A percentile compares a stretch with the other conserved stretches of the same genome.
Conservation (phyloP, 2,888 invertebrate genomes). For the Macropis europaea region DNA sequence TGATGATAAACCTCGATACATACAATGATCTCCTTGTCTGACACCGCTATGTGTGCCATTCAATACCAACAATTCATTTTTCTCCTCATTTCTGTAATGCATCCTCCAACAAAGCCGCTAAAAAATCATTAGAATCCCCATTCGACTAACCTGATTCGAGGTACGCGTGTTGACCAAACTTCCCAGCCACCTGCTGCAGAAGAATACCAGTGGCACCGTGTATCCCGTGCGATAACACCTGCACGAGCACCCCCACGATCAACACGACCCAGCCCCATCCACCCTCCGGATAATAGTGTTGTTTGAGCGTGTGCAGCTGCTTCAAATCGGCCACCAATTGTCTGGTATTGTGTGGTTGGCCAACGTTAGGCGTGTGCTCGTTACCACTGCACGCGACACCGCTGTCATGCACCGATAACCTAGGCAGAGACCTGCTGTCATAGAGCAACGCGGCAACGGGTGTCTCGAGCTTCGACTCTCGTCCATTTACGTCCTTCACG, state of each 20-base stretch:
- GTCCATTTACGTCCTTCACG: background rate
- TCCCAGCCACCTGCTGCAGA: conserved; percentile 82
- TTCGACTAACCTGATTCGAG: conserved; percentile 84
- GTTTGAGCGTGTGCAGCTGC: conserved; percentile 85
- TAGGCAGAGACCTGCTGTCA: conserved; percentile 86
- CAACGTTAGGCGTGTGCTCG: conserved; percentile 81
- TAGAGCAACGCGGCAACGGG: conserved; percentile 77
- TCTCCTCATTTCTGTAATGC: too few relatives aligned
- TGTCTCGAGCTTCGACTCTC: conserved; percentile 12
- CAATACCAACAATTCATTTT: too few relatives aligned
- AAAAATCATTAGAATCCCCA: background rate
- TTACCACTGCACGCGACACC: conserved; percentile 79
- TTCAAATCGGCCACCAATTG: conserved; percentile 82
- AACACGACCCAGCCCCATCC: conserved; percentile 94
- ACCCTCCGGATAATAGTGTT: conserved; percentile 93
- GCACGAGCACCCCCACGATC: conserved; percentile 86
- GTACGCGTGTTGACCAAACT: conserved; percentile 83
- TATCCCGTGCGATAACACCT: conserved; percentile 88
- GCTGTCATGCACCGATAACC: conserved; percentile 83
- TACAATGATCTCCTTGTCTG: too few relatives aligned
- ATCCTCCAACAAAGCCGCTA: too few relatives aligned
- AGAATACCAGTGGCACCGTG: conserved; percentile 86
- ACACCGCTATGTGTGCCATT: too few relatives aligned
- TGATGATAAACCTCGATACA: too few relatives aligned
- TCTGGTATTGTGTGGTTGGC: conserved; percentile 72